Conservation (phyloP, 2,888 invertebrate genomes). For the Chouioia cunea region DNA sequence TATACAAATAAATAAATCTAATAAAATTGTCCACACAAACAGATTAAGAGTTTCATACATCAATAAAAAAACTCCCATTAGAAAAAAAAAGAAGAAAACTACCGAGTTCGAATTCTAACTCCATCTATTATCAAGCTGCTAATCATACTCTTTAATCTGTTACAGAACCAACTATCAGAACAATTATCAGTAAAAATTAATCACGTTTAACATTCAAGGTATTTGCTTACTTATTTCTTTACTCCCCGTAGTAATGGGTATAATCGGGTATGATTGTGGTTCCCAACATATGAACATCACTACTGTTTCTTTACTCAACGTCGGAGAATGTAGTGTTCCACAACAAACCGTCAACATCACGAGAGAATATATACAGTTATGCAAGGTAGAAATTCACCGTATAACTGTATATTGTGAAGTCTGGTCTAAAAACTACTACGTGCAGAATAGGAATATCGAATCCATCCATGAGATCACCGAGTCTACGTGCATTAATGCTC, state of each 20-base stretch:
- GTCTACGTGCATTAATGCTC: neutral
- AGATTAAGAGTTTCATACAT: too few relatives aligned
- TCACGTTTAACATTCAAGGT: neutral
- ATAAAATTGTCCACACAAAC: too few relatives aligned
- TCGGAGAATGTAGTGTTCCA: conserved; percentile 25
- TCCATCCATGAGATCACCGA: conserved; percentile 26
- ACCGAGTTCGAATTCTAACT: neutral
- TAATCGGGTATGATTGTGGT: conserved; percentile 25
- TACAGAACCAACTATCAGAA: neutral
- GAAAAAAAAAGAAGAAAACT: neutral
- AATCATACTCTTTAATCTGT: neutral
- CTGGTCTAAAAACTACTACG: conserved; percentile 40
- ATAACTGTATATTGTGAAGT: conserved; percentile 42
- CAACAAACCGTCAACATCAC: neutral
- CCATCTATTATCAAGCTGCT: neutral
- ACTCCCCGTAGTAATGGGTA: neutral
- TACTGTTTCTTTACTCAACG: conserved; percentile 23
- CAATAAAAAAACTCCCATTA: too few relatives aligned
- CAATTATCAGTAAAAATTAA: neutral
- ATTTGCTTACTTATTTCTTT: too few relatives aligned
- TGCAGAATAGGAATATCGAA: conserved; percentile 36
- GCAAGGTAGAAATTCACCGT: conserved; percentile 35
- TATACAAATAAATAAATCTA: neutral
- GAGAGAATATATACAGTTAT: conserved; percentile 1
- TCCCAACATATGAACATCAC: conserved; percentile 27